These are phyloP conservation scores for Temnothorax unifasciatus DNA, from an alignment of 2,888 invertebrate genomes.

Conservation along the genomic window DNA sequence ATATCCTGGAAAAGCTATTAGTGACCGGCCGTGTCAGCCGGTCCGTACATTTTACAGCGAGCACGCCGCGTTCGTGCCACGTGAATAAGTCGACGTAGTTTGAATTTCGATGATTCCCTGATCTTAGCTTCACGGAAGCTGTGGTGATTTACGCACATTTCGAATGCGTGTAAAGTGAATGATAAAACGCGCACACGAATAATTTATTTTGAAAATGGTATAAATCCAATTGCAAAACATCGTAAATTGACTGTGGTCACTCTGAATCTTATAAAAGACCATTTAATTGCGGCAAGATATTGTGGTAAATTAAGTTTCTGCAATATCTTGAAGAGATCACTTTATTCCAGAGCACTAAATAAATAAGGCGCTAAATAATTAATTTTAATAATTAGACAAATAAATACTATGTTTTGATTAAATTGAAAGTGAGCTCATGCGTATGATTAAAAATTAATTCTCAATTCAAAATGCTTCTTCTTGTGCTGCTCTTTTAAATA, in stretches of 20 bases:
- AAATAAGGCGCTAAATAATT: background rate
- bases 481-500: too few species aligned
- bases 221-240: background rate
- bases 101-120: constrained; percentile 33
- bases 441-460: background rate
- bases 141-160: constrained; percentile 19
- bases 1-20: constrained; percentile 73
- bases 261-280: background rate
- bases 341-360: background rate
- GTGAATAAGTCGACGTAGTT: constrained; percentile 39
- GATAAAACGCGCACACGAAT: background rate
- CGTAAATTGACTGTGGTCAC: background rate
- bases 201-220: background rate
- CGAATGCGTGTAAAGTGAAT: background rate
- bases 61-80: constrained; percentile 51
- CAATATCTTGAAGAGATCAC: background rate
- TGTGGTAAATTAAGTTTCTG: background rate
- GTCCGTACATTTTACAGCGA: constrained; percentile 68
- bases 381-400: background rate
- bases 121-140: constrained; percentile 6
- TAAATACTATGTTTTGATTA: background rate
- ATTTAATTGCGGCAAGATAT: background rate
- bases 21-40: constrained; percentile 68
- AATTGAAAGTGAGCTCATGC: background rate
- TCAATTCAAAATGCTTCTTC: too few species aligned